Conservation (phyloP, 2,888 invertebrate species). For the Harmothoe impar region DNA sequence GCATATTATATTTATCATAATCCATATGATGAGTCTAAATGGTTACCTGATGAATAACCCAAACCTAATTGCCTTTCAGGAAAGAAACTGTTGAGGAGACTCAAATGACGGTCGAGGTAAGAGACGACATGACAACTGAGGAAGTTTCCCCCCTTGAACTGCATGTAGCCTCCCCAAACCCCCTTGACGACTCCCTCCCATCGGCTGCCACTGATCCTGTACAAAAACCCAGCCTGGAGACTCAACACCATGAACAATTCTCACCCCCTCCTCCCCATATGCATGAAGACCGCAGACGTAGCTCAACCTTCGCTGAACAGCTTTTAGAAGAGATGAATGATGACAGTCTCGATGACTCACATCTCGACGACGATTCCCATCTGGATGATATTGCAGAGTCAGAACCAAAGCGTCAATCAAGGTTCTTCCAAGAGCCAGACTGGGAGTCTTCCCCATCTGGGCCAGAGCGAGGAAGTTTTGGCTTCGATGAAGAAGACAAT, state of each 20-base stretch:
- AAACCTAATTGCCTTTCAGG: not conserved
- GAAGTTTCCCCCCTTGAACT: not conserved
- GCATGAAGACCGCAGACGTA: not conserved
- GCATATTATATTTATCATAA: too few species aligned
- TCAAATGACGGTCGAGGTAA: constrained; percentile 45
- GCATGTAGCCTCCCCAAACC: constrained; percentile 29
- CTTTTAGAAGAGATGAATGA: constrained; percentile 42
- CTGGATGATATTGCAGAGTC: not conserved
- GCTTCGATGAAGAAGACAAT: too few species aligned
- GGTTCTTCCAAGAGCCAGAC: too few species aligned
- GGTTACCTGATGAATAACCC: too few species aligned
- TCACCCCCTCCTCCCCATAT: not conserved
- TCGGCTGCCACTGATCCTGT: not conserved
- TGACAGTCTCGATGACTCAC: constrained; percentile 26
- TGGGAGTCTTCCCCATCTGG: too few species aligned
- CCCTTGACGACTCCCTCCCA: not conserved
- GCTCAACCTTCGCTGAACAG: constrained; percentile 45
- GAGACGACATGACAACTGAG: not conserved
- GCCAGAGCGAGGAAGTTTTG: too few species aligned
- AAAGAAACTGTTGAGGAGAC: not conserved
- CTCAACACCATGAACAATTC: too few species aligned
- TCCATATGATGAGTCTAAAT: too few species aligned
- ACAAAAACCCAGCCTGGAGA: not conserved
- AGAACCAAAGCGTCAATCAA: too few species aligned
- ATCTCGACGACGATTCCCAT: not conserved